Conservation (phyloP, 2,888 invertebrate species). For the Diadromus collaris region DNA sequence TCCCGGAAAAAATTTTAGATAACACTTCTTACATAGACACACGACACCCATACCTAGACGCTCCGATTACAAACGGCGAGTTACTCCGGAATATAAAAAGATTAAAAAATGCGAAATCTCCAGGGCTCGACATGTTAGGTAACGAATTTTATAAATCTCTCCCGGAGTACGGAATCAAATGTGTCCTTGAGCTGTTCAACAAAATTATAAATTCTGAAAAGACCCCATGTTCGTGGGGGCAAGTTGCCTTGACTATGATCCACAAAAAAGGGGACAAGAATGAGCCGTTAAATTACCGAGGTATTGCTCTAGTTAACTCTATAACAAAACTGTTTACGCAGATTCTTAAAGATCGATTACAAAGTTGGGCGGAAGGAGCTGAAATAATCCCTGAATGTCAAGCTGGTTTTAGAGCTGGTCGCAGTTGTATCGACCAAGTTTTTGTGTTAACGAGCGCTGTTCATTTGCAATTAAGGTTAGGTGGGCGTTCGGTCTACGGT, state of each 20-base stretch:
- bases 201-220: conserved; percentile 16
- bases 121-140: conserved; percentile 17
- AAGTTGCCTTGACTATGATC: conserved; percentile 21
- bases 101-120: conserved; percentile 18
- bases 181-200: conserved; percentile 32
- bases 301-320: conserved; percentile 60
- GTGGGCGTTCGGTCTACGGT: conserved; percentile 24
- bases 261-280: conserved; percentile 39
- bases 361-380: conserved; percentile 45
- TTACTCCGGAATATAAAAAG: neutral
- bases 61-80: conserved; percentile 1
- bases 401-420: conserved; percentile 48
- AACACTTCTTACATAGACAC: neutral
- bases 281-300: conserved; percentile 53
- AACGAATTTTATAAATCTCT: conserved; percentile 31
- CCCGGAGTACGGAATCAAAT: conserved; percentile 7
- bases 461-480: conserved; percentile 35
- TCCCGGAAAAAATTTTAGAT: neutral
- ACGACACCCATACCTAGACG: conserved; percentile 16
- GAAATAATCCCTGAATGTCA: conserved; percentile 48
- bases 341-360: conserved; percentile 53
- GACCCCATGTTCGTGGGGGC: conserved; percentile 14
- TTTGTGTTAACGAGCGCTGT: conserved; percentile 32
- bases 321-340: conserved; percentile 62
- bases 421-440: conserved; percentile 49